Base-by-base conservation (phyloP, 2,888 invertebrate species). In the Meteorus colon region DNA sequence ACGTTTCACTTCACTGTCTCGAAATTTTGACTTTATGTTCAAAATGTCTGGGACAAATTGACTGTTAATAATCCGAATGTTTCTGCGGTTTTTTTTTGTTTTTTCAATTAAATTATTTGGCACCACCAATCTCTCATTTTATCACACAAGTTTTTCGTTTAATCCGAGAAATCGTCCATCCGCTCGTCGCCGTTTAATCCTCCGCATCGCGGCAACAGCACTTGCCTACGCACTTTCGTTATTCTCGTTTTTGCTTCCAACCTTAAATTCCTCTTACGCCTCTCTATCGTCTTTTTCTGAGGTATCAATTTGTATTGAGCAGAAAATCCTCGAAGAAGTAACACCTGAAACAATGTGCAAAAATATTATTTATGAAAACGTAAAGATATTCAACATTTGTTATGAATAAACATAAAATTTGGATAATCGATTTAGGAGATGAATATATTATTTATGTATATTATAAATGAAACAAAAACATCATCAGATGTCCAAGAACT, bases 121-220 rank as follows among this genome's bases (percentile, higher is more conserved):
- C 41, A 62, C 59, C 60, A 71, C 71, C 27, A 71, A 37, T 41
- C 41, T 72, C 63, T 41, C 76, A 76, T 73, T 76, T 74, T 69
- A 76, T 68, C 69, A 76, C 76, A 73, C 76, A 48, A 51, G 37
- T 55, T 19, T 68, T 48, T 68, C 63, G 48, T 59, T 73, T 73
- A 51, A 73, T 76, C 55, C 73, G 34, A 63, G 60, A 51, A 69
- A 73, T 68, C 73, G 76, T 76, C 68, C 73, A 60, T 63, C 68
- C 51, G 48, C 68, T 73, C 76, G 45, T 62, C 73, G 68, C 16
- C 76, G 76, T 73, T 76, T 76, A 68, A 76, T 76, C 73, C 76
- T 76, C 76, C 76, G 76, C 76, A 73, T 76, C 63, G 73, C 76
- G 73, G 55, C 76, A 37, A 62, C 68, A 48, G 45, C 67, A 76